Evolutionary conservation across 1,140 invertebrate species (phyloP).

Genomic region (Meloidogyne exigua): DNA sequence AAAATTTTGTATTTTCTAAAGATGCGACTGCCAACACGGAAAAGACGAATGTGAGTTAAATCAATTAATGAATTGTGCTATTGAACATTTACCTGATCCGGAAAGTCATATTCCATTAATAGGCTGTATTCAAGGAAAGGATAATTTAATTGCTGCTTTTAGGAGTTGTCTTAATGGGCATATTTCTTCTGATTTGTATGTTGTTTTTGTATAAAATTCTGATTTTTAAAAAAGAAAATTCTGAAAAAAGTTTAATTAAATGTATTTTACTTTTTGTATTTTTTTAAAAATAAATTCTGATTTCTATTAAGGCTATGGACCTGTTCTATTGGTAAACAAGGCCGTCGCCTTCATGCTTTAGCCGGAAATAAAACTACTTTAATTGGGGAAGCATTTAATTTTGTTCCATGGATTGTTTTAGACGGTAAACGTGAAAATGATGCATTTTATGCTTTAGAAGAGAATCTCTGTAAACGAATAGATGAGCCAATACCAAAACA

Average conservation of each 20-base stretch:
- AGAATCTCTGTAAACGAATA: slow-evolving; percentile 59
- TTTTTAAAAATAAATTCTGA: background rate
- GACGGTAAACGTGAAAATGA: slow-evolving; percentile 54
- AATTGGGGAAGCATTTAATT: slow-evolving; percentile 44
- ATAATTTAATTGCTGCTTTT: slow-evolving; percentile 43
- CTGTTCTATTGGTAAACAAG: slow-evolving; percentile 47
- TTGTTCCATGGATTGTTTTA: slow-evolving; percentile 63
- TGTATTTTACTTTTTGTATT: background rate
- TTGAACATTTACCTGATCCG: slow-evolving; percentile 44
- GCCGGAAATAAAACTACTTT: slow-evolving; percentile 49
- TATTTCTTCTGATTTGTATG: slow-evolving; percentile 36
- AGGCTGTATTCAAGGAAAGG: slow-evolving; percentile 54
- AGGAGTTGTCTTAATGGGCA: slow-evolving; percentile 36
- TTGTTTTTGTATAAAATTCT: slow-evolving; percentile 4
- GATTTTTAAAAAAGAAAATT: background rate
- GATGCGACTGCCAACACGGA: slow-evolving; percentile 60
- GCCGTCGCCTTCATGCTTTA: slow-evolving; percentile 53
- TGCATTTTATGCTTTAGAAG: slow-evolving; percentile 60
- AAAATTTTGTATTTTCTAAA: slow-evolving; percentile 31
- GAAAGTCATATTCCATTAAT: slow-evolving; percentile 51
- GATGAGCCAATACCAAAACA: slow-evolving; percentile 48
- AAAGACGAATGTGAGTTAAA: slow-evolving; percentile 58
- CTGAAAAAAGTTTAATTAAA: background rate
- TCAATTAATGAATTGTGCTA: slow-evolving; percentile 63
- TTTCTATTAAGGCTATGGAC: slow-evolving; percentile 41